Percentiles rank a stretch among this genome's conserved stretches.
These are phyloP conservation scores for Melipona beecheii DNA, from an alignment of 2,888 invertebrate species.

Conservation along the genomic window DNA sequence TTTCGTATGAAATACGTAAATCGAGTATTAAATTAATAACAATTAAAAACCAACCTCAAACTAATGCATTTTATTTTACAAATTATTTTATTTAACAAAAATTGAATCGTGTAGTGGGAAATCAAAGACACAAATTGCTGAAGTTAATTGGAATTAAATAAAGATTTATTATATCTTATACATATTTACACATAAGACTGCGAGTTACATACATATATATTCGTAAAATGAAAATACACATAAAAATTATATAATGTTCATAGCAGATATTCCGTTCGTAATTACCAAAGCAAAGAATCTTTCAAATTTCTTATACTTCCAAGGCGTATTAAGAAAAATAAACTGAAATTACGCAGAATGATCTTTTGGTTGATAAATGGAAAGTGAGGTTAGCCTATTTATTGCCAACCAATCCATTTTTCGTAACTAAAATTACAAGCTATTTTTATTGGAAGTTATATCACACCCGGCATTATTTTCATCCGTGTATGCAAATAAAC, in stretches of 20 bases:
- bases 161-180: too few species aligned
- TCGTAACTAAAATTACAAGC: not conserved
- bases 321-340: too few species aligned
- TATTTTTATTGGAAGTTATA: constrained; percentile 11
- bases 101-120: not conserved
- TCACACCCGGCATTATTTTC: not conserved
- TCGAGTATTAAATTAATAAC: not conserved
- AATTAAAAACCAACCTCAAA: too few species aligned
- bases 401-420: not conserved
- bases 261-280: too few species aligned
- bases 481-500: not conserved
- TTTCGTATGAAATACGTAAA: not conserved
- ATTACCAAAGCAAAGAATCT: too few species aligned
- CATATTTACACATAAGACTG: too few species aligned
- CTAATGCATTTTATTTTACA: not conserved
- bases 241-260: too few species aligned
- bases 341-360: not conserved
- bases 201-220: too few species aligned
- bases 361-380: not conserved
- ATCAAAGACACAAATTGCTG: not conserved
- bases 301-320: too few species aligned
- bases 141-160: not conserved
- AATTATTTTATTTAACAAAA: not conserved
- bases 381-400: constrained; percentile 11
- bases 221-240: too few species aligned